These are phyloP conservation scores for Nomada fucata DNA, from an alignment of 2,888 invertebrate species.

Conservation along the genomic window DNA sequence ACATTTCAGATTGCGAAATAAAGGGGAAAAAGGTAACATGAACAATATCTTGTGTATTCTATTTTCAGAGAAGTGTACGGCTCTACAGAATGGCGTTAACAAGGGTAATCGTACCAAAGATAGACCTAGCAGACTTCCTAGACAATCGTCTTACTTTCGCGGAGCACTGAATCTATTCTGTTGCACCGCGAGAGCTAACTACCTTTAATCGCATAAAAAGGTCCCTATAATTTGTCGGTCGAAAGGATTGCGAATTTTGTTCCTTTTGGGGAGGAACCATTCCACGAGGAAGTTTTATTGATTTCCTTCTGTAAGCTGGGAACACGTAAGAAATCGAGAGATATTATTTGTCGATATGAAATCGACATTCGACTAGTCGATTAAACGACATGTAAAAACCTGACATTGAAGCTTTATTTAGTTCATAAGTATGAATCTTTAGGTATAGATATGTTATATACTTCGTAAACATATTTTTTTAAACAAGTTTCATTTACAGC, in stretches of 20 bases:
- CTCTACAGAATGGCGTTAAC: conserved; percentile 78
- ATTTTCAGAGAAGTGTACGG: conserved; percentile 78
- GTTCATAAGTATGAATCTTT: conserved; percentile 45
- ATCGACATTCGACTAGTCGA: conserved; percentile 18
- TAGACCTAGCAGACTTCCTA: conserved; percentile 73
- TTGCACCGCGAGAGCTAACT: conserved; percentile 48
- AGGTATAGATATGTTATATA: conserved; percentile 19
- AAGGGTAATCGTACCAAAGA: conserved; percentile 76
- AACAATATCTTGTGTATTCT: conserved; percentile 9
- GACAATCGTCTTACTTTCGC: conserved; percentile 80
- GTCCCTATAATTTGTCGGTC: background rate
- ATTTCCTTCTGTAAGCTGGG: background rate
- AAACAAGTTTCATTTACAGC: conserved; percentile 32
- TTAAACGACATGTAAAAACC: conserved; percentile 29
- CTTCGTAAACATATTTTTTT: conserved; percentile 46
- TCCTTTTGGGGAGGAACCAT: no score
- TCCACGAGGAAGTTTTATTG: background rate
- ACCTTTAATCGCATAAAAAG: conserved; percentile 17
- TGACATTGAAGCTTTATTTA: conserved; percentile 50
- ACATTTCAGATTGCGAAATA: background rate
- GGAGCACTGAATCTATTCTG: conserved; percentile 76
- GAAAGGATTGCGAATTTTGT: background rate
- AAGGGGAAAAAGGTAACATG: background rate
- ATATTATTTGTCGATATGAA: conserved; percentile 10
- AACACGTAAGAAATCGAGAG: background rate